Percentiles rank a stretch among this genome's conserved stretches.
These are phyloP conservation scores for Asarcornis scutulata DNA, from an alignment of 2,113 vertebrate genomes.

Conservation along the genomic window DNA sequence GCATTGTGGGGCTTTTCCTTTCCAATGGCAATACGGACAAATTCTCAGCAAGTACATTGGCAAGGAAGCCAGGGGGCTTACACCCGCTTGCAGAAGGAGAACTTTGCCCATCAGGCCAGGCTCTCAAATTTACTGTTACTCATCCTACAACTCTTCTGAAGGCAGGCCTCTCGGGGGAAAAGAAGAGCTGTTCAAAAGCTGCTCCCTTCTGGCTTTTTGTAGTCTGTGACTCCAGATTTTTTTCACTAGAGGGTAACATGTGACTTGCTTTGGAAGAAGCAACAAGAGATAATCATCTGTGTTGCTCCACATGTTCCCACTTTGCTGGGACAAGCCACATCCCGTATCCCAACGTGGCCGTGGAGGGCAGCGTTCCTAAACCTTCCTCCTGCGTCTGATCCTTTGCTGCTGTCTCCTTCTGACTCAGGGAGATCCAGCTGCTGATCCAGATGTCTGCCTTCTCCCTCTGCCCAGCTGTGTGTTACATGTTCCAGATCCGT, in stretches of 20 bases:
- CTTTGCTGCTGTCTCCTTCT: neutral
- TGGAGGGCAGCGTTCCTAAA: neutral
- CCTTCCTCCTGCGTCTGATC: neutral
- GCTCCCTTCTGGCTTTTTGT: neutral
- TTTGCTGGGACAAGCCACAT: fast-evolving
- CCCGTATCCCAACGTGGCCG: neutral
- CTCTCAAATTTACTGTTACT: neutral
- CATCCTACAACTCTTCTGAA: neutral
- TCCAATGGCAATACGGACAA: neutral
- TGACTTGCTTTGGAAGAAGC: neutral
- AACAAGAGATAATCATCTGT: neutral
- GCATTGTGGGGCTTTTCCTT: neutral
- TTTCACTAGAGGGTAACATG: no score
- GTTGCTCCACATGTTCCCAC: neutral
- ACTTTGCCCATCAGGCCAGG: neutral
- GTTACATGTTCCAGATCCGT: neutral
- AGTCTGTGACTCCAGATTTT: neutral
- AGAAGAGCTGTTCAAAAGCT: neutral
- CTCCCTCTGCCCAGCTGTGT: fast-evolving
- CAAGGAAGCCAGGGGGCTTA: neutral
- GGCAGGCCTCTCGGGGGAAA: neutral
- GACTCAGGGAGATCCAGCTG: neutral
- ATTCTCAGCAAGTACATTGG: neutral
- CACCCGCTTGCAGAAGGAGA: neutral
- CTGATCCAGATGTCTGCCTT: neutral